Evolutionary conservation across 2,888 invertebrate species (phyloP), one percentile per base, ranked within the genome.

Genomic region (Scaptomyza reducta): DNA sequence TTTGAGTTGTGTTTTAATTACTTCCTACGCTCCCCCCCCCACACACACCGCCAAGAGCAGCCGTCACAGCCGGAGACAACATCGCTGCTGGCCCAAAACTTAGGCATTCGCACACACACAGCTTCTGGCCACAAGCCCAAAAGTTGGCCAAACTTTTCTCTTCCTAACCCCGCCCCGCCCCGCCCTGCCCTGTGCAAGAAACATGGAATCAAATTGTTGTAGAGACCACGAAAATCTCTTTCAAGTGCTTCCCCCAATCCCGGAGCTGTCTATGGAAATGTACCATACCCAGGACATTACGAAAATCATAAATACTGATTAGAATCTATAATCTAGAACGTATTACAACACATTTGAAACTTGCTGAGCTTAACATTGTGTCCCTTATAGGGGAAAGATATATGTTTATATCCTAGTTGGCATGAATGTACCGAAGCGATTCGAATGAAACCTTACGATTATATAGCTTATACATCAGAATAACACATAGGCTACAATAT

Each of bases 1-100:
- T 88, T 87, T 88, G 86, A 87, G 86, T 88, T 82, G 86, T 77
- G 77, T 87, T 88, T 87, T 87, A 87, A 87, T 87, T 87, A 84
- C 86, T 87, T 88, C 78, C 83, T 87, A 13, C 49, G 11, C 40
- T 14, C 60, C 35, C 13, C 47, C 41, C 35, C 14, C n/a, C 14
- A 38, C 44, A 38, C 29, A 41, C 27, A 7, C 33, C 29, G 31
- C 31, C 47, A n/a, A 25, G 33, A 74, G 50, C 63, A 57, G 42
- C 63, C 68, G 38, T 45, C 61, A 57, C 60, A 49, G 70, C 72
- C 63, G 69, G 74, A 54, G 74, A 73, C 74, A 55, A 54, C 65
- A 49, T 61, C 53, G 35, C 41, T 40, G 58, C 55, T 51, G 33
- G 50, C 38, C 1, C 10, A 50, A 67, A 72, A 70, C 59, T 73